A percentile compares a stretch with the other conserved stretches of the same genome.
phyloP scores from a whole-genome alignment of 2,113 vertebrate genomes.

The human (Homo sapiens) region GRCh38 chr3:14182001-14182500 shows the following conservation, averaged over 20 bases:
- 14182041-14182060: not conserved
- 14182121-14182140: too few relatives aligned
- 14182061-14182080: not conserved
- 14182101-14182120: too few relatives aligned
- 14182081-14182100: too few relatives aligned
- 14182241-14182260: not conserved
- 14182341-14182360: constrained; percentile 14
- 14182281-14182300: not conserved
- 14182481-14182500: not conserved
- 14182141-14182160: too few relatives aligned
- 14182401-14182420: not conserved
- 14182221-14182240: not conserved
- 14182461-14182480: not conserved
- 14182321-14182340: not conserved
- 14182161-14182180: too few relatives aligned
- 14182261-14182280: not conserved
- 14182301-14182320: not conserved
- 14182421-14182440: not conserved
- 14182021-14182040: not conserved
- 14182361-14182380: not conserved
- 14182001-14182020: not conserved
- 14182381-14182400: not conserved
- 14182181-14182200: too few relatives aligned
- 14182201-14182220: not conserved
- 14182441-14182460: not conserved